Base-by-base conservation (phyloP, 2,888 invertebrate species). In the Latrodectus elegans region DNA sequence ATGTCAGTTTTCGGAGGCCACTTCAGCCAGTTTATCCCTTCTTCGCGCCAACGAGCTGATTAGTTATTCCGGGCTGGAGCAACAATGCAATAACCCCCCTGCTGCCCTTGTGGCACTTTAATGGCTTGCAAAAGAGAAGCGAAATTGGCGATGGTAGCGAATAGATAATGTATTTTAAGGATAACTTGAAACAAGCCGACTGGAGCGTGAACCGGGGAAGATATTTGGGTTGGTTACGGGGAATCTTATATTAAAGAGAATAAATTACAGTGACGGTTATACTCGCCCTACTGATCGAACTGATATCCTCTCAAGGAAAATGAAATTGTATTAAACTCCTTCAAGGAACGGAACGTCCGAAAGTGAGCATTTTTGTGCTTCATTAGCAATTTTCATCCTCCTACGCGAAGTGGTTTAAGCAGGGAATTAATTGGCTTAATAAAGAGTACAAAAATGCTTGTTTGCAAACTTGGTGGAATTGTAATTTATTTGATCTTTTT, bases 61-160 rank as follows among this genome's bases (percentile, higher is more conserved):
- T 60, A 60, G 60, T 60, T 60, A 60, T 60, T 60, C 60, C 14
- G 11, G n/a, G 60, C n/a, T 60, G n/a, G n/a, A 12, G 14, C n/a
- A 60, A n/a, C 60, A 60, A 60, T n/a, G 60, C n/a, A 60, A 60
- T 60, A 60, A 15, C 60, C 60, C 60, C 60, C n/a, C n/a, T 60
- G 12, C 60, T 6, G 12, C 60, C 60, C 60, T 60, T 60, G 60
- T 60, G 60, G 60, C 14, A 15, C 60, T 9, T 60, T 60, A n/a
- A n/a, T 15, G 60, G 60, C 12, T 60, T 60, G n/a, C 60, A 60
- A 60, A 60, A 60, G 60, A 60, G 60, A 12, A n/a, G 60, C 38
- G 38, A 38, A 38, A 38, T 38, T 38, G 38, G 38, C 38, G 38
- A 38, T 38, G 38, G 38, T 38, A 38, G 4, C 38, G 38, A 38